Base-by-base conservation (phyloP, 30 jellyfish, hydroid and myxozoan species). In the Aurelia aurita region DNA sequence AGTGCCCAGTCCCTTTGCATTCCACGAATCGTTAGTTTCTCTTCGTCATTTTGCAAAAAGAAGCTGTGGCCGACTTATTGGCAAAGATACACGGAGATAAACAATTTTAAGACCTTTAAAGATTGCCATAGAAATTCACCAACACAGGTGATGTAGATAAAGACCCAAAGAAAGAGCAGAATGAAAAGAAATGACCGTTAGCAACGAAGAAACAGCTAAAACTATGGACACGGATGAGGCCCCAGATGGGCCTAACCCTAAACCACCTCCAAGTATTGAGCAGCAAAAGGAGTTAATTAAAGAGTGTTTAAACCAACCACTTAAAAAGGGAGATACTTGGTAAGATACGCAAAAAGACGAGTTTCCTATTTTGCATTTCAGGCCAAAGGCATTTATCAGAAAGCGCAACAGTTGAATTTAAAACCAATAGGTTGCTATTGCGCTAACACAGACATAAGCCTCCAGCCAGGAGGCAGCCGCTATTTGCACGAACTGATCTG, bases 301-400 rank as follows among this genome's bases (percentile, higher is more conserved):
- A 53, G 45, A 63, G 20, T 61, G 66, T 26, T 18, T 71, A 34
- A 15, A 61, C 18, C 58, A 70, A 23, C 47, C 62, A 32, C 58
- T 84, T 4, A 23, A 72, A 63, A 59, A 58, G 29, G 93, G 93
- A 62, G 87, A 84, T 28, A 71, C 93, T 10, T 84, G 93, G 93
- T 84, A 28, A 59, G 80, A 32, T 18, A 19, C 16, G 51, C 51
- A 39, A 6, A 39, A 8, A 9, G 2, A 39, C 51, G 15, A 39
- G 51, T 39, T 39, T 39, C 15, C 51, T 39, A 39, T 39, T 39
- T 39, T 39, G 51, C 51, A 6, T 39, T 39, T 39, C 16, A 0
- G 1, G 16, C 15, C 16, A 39, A 39, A 39, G 51, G 51, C 16
- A 39, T 39, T 35, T 39, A 39, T 39, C 51, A 9, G 51, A 4